Conservation (phyloP, 2,113 vertebrate species). For the Notothenia coriiceps region DNA sequence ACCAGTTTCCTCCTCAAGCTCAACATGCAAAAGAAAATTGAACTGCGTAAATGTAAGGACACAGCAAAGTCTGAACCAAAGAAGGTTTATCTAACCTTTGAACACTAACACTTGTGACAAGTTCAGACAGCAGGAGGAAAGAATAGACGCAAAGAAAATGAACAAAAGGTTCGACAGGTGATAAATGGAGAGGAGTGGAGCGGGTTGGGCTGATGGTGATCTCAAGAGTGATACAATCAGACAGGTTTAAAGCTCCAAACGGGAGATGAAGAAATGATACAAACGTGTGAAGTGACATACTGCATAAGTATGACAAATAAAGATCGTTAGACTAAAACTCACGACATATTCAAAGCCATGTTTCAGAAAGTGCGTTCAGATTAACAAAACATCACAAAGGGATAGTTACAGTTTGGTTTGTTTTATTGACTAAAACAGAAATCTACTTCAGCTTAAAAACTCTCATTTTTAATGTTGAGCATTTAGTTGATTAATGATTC, state of each 20-base stretch:
- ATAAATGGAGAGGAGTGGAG: too few species aligned
- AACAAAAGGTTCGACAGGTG: not conserved
- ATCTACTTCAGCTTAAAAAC: not conserved
- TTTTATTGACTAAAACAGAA: not conserved
- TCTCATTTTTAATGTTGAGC: not conserved
- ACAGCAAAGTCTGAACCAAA: conserved; percentile 36
- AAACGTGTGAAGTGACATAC: not conserved
- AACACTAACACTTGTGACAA: conserved; percentile 57
- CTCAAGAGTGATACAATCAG: not conserved
- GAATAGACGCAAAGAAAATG: conserved; percentile 9
- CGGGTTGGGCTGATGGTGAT: too few species aligned
- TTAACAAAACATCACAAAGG: not conserved
- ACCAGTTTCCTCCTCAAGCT: conserved; percentile 12
- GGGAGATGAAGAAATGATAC: conserved; percentile 2
- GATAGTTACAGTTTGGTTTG: not conserved
- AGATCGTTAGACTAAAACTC: not conserved
- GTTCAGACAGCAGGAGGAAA: conserved; percentile 29
- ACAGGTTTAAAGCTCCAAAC: not conserved
- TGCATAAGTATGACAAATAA: not conserved
- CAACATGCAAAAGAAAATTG: conserved; percentile 29
- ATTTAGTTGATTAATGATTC: not conserved
- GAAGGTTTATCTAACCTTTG: conserved; percentile 44
- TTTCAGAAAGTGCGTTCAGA: not conserved
- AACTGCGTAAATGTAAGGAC: conserved; percentile 63
- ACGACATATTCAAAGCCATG: not conserved